These are phyloP conservation scores for Otocyon megalotis DNA, from an alignment of 2,113 vertebrate genomes.

Conservation along the genomic window DNA sequence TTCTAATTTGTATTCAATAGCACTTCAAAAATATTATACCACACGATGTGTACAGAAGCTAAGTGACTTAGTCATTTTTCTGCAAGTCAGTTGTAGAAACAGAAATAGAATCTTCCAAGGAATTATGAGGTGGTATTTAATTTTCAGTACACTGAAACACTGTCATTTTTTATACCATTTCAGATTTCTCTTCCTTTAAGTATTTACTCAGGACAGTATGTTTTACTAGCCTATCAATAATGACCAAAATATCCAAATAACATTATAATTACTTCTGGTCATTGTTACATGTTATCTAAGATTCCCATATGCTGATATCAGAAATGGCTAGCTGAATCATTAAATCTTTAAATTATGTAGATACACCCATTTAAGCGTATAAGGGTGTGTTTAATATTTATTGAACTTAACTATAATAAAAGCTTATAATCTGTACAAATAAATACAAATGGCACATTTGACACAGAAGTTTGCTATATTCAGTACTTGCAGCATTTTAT, in stretches of 20 bases:
- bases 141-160: slow-evolving; percentile 2
- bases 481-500: not conserved
- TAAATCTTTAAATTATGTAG: not conserved
- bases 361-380: not conserved
- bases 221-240: slow-evolving; percentile 12
- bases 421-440: slow-evolving; percentile 24
- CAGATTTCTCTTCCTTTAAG: not conserved
- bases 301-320: not conserved
- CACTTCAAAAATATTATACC: slow-evolving; percentile 32
- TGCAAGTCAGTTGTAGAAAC: not conserved
- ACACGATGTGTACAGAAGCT: not conserved
- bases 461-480: not conserved
- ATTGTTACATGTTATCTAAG: not conserved
- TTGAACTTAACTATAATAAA: not conserved
- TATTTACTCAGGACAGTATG: not conserved
- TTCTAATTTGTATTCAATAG: slow-evolving; percentile 49
- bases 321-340: slow-evolving; percentile 26
- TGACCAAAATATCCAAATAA: not conserved
- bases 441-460: slow-evolving; percentile 33
- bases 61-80: slow-evolving; percentile 49
- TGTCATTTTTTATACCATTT: slow-evolving; percentile 26
- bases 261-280: not conserved
- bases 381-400: slow-evolving; percentile 26
- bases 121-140: not conserved
- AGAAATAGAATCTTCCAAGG: slow-evolving; percentile 28